phyloP scores from a whole-genome alignment of 2,797 vertebrate species.

The Glossophaga mutica region DNA sequence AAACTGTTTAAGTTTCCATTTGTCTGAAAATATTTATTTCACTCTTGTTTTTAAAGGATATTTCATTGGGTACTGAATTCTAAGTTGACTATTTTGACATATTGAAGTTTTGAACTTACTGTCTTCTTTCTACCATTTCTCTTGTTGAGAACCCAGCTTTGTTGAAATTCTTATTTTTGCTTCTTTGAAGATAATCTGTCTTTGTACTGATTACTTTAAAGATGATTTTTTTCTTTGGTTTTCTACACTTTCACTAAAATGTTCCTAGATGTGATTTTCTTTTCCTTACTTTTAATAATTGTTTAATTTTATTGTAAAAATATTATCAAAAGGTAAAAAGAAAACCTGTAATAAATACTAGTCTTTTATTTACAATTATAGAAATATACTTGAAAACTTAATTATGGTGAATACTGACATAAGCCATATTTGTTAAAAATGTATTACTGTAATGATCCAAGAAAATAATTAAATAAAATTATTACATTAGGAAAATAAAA shows the following conservation, averaged over 20 bases:
- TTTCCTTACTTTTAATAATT: slow-evolving; percentile 77
- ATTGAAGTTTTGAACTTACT: not conserved
- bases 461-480: slow-evolving; percentile 25
- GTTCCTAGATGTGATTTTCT: not conserved
- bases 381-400: slow-evolving; percentile 59
- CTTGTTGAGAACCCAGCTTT: not conserved
- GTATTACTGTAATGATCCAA: not conserved
- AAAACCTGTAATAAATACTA: slow-evolving; percentile 41
- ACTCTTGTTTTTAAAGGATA: not conserved
- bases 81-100: not conserved
- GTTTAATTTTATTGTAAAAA: slow-evolving; percentile 70
- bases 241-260: not conserved
- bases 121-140: not conserved
- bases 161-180: not conserved
- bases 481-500: slow-evolving; percentile 1
- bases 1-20: not conserved
- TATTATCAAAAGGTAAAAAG: slow-evolving; percentile 63
- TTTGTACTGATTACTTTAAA: not conserved
- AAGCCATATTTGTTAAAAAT: slow-evolving; percentile 7
- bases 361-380: slow-evolving; percentile 59
- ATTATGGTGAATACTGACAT: slow-evolving; percentile 41
- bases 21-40: not conserved
- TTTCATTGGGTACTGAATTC: not conserved
- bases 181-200: not conserved
- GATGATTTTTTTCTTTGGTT: not conserved